A percentile compares a stretch with the other conserved stretches of the same genome.
Evolutionary conservation across 2,113 vertebrate species (phyloP).

Genomic region (Malurus alboscapulatus): DNA sequence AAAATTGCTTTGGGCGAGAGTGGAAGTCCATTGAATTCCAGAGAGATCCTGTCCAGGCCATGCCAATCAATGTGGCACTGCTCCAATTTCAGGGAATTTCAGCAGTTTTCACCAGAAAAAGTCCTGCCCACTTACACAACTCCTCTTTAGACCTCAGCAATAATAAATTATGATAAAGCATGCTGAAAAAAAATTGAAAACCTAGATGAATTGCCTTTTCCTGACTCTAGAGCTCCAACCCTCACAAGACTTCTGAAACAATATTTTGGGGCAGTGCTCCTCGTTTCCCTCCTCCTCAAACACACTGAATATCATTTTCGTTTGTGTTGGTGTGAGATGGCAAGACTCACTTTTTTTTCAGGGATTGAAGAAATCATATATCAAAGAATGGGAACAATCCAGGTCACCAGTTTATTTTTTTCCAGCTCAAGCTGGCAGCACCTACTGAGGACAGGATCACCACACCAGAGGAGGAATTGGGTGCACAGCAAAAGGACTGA

Average conservation of each 20-base stretch:
- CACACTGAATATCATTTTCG: neutral
- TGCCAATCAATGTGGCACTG: neutral
- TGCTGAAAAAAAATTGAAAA: neutral
- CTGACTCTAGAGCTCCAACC: neutral
- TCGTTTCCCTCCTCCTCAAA: neutral
- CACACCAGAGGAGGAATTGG: neutral
- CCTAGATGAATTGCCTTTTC: neutral
- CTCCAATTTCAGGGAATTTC: neutral
- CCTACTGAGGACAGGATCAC: neutral
- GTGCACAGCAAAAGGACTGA: neutral
- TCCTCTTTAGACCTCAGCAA: neutral
- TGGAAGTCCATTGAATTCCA: neutral
- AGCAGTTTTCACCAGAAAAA: neutral
- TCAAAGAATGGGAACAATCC: neutral
- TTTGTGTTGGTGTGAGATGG: neutral
- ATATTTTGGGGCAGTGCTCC: neutral
- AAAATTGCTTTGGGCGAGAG: neutral
- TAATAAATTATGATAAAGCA: neutral
- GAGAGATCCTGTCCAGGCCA: neutral
- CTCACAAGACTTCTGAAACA: neutral
- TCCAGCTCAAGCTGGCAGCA: neutral
- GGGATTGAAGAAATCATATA: neutral
- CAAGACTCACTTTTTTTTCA: neutral
- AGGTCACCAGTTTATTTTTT: neutral
- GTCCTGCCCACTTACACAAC: neutral